A percentile compares a stretch with the other conserved stretches of the same genome.
phyloP scores from a whole-genome alignment of 2,797 vertebrate genomes.

The Hyperoplus immaculatus region DNA sequence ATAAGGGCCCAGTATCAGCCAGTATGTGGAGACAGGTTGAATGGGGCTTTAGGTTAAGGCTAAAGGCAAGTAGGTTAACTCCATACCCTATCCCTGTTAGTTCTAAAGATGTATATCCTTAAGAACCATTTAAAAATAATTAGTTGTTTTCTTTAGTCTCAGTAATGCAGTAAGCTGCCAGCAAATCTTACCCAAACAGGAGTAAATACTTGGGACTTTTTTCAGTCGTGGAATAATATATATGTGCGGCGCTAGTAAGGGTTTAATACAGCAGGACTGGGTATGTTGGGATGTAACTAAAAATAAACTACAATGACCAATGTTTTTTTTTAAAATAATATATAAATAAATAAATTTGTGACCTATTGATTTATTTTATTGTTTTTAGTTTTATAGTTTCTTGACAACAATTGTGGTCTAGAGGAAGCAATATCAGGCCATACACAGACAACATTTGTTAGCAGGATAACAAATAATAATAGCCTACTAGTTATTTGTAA shows the following conservation, averaged over 20 bases:
- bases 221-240: not conserved
- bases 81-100: not conserved
- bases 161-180: not conserved
- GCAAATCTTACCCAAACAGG: not conserved
- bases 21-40: slow-evolving; percentile 19
- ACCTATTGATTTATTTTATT: not conserved
- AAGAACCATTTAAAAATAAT: no score
- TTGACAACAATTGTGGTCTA: not conserved
- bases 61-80: not conserved
- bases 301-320: slow-evolving; percentile 6
- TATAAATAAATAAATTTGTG: not conserved
- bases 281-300: not conserved
- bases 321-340: not conserved
- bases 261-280: not conserved
- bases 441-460: not conserved
- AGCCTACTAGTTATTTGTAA: not conserved
- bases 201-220: not conserved
- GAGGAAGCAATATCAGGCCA: not conserved
- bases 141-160: not conserved
- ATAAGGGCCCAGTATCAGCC: slow-evolving; percentile 58
- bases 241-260: not conserved
- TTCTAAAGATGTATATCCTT: not conserved
- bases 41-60: slow-evolving; percentile 6
- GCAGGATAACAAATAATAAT: not conserved
- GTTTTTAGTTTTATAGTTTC: slow-evolving; percentile 1